phyloP scores from a whole-genome alignment of 2,113 vertebrate species.

The Lepus europaeus region DNA sequence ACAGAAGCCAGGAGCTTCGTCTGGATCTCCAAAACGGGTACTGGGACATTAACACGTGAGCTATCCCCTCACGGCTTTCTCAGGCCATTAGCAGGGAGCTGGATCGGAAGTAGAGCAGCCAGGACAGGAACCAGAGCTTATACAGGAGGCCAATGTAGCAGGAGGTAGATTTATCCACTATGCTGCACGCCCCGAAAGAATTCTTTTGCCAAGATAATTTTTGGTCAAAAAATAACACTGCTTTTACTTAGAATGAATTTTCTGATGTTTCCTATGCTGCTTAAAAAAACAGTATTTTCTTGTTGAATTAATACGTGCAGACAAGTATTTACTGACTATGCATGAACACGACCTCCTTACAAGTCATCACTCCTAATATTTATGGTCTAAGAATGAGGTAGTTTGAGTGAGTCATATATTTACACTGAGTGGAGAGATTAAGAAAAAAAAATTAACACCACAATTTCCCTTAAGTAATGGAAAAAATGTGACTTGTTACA shows the following conservation, averaged over 20 bases:
- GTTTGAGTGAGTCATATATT: slow-evolving; percentile 84
- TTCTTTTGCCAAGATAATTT: slow-evolving; percentile 35
- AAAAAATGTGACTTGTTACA: slow-evolving; percentile 67
- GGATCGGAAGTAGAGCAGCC: too few relatives aligned
- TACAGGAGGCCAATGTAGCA: too few relatives aligned
- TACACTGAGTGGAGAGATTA: slow-evolving; percentile 75
- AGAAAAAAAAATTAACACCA: slow-evolving; percentile 70
- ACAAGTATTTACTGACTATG: slow-evolving; percentile 46
- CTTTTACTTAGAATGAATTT: slow-evolving; percentile 22
- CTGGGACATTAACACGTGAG: too few relatives aligned
- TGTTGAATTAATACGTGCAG: slow-evolving; percentile 72
- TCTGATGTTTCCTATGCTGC: background rate
- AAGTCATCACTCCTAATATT: slow-evolving; percentile 75
- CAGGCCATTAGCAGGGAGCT: too few relatives aligned
- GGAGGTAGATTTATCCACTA: too few relatives aligned
- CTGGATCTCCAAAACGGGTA: too few relatives aligned
- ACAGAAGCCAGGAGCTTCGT: too few relatives aligned
- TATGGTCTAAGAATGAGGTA: slow-evolving; percentile 70
- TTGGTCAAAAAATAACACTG: slow-evolving; percentile 42
- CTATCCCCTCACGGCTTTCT: too few relatives aligned
- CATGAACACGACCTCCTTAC: slow-evolving; percentile 53
- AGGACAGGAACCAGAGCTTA: too few relatives aligned
- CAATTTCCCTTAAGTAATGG: slow-evolving; percentile 67
- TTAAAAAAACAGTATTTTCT: slow-evolving; percentile 44
- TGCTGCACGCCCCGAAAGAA: too few relatives aligned